phyloP scores from a whole-genome alignment of 2,113 vertebrate species.

The Scatophagus argus region DNA sequence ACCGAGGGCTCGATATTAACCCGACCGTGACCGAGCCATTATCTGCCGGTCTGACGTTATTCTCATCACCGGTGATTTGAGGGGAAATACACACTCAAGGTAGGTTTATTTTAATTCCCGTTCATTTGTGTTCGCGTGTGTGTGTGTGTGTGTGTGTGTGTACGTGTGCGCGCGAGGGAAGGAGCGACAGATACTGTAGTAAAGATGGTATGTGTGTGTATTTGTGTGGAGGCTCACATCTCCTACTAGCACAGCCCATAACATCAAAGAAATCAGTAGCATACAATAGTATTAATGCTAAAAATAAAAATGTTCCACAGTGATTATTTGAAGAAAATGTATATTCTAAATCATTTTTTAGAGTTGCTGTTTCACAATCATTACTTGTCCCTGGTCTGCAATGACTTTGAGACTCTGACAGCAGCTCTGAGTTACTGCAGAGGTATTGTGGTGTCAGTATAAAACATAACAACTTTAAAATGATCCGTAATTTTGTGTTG shows the following conservation, averaged over 20 bases:
- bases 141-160: neutral
- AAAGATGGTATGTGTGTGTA: neutral
- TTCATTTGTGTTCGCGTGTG: neutral
- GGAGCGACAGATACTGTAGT: constrained; percentile 34
- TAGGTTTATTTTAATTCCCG: neutral
- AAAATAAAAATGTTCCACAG: neutral
- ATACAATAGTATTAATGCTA: neutral
- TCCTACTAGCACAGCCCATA: constrained; percentile 3
- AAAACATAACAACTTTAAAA: neutral
- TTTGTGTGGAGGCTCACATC: neutral
- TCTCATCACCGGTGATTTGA: neutral
- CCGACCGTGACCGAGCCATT: constrained; percentile 61
- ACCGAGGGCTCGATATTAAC: constrained; percentile 42
- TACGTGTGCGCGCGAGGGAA: neutral
- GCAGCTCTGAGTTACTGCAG: neutral
- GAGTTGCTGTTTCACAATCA: neutral
- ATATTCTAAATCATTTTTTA: neutral
- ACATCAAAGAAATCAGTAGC: neutral
- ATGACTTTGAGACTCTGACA: neutral
- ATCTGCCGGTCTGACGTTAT: constrained; percentile 41
- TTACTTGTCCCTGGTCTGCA: neutral
- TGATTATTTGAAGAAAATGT: neutral
- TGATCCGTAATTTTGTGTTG: neutral
- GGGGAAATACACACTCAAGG: constrained; percentile 20
- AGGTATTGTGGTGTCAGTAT: neutral